Percentiles rank a stretch among this genome's conserved stretches.
Evolutionary conservation across 2,888 invertebrate species (phyloP).

Genomic region (Diarsia rubi): DNA sequence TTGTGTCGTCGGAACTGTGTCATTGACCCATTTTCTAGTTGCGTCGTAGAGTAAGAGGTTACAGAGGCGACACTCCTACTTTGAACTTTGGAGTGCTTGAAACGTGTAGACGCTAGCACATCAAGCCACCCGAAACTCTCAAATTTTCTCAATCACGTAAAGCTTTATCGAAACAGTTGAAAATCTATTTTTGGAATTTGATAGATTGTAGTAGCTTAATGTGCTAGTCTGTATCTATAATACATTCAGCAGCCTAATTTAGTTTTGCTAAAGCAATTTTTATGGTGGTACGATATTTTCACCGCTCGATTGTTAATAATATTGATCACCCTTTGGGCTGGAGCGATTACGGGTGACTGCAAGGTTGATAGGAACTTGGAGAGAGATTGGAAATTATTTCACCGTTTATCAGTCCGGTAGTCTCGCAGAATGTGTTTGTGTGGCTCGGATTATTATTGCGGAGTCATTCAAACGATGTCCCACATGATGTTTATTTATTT

Average conservation of each 20-base stretch:
- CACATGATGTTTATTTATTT: no score
- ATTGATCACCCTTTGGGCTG: neutral
- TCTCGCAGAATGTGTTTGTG: neutral
- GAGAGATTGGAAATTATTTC: neutral
- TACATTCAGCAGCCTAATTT: neutral
- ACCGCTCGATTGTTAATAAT: neutral
- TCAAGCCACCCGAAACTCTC: no score
- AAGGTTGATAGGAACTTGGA: neutral
- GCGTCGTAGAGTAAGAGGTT: constrained; percentile 1
- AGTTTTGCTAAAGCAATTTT: neutral
- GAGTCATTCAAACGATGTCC: neutral
- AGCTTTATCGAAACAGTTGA: no score
- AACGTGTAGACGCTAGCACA: neutral
- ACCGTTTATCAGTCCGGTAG: neutral
- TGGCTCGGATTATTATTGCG: neutral
- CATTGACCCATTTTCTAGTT: constrained; percentile 50
- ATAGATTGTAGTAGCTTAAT: no score
- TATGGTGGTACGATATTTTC: neutral
- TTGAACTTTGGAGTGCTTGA: neutral
- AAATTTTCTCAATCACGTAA: no score
- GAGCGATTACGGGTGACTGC: neutral
- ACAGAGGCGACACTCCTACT: constrained; percentile 2
- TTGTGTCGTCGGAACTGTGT: constrained; percentile 46
- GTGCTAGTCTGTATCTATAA: neutral
- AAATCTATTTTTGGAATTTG: no score